Evolutionary conservation across 1,140 invertebrate genomes (phyloP).

Genomic region (Epicauta chinensis): DNA sequence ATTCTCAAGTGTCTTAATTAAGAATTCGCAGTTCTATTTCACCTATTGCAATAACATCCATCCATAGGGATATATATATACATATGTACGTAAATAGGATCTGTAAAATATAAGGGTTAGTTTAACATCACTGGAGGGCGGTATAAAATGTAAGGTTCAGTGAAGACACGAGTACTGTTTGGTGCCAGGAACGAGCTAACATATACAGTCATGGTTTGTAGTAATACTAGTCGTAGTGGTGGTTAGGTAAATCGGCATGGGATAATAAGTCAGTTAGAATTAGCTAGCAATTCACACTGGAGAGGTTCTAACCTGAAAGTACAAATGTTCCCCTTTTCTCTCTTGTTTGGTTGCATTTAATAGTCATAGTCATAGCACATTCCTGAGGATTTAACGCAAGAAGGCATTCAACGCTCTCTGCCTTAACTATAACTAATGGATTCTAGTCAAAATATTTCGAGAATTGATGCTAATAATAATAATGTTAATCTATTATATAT

Average conservation of each 20-base stretch:
- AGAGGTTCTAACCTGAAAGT: constrained; percentile 16
- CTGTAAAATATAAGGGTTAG: constrained; percentile 26
- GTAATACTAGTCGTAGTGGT: not conserved
- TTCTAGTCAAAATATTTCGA: no score
- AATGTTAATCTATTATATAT: no score
- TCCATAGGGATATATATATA: constrained; percentile 2
- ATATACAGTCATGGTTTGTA: not conserved
- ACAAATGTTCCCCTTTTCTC: constrained; percentile 9
- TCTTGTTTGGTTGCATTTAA: constrained; percentile 8
- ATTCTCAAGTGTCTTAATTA: no score
- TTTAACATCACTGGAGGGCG: constrained; percentile 27
- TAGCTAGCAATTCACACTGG: constrained; percentile 33
- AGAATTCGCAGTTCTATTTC: no score
- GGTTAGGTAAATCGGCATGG: constrained; percentile 4
- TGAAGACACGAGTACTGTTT: constrained; percentile 29
- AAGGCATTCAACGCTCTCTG: constrained; percentile 1
- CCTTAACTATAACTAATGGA: constrained; percentile 5
- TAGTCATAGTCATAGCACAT: constrained; percentile 6
- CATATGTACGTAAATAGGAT: constrained; percentile 8
- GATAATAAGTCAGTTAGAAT: constrained; percentile 35
- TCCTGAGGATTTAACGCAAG: constrained; percentile 21
- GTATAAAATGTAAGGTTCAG: constrained; percentile 33
- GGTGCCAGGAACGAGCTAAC: constrained; percentile 19
- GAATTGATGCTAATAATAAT: no score
- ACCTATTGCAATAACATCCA: not conserved